These are phyloP conservation scores for Cliona cf. orientalis DNA, from an alignment of 37 sponge, comb jelly and placozoan species.

Conservation along the genomic window DNA sequence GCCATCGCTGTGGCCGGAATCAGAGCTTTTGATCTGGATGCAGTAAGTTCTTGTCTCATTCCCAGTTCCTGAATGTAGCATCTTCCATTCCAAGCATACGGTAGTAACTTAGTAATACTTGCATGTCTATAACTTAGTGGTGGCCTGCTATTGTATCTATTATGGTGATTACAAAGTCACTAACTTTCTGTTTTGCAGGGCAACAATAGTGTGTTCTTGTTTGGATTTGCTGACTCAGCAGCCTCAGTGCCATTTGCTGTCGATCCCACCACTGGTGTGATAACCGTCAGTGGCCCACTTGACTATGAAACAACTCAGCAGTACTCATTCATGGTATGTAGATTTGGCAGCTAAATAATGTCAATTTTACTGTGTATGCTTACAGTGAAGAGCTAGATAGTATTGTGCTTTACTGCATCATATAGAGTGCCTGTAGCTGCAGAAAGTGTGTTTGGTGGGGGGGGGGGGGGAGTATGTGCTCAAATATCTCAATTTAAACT, in stretches of 20 bases:
- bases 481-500: too few species aligned
- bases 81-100: neutral
- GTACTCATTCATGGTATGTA: constrained; percentile 27
- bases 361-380: neutral
- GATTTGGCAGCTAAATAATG: neutral
- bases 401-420: neutral
- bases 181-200: constrained; percentile 34
- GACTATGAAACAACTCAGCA: constrained; percentile 36
- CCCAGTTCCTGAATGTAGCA: neutral
- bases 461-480: too few species aligned
- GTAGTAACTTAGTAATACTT: neutral
- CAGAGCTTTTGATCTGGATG: constrained; percentile 35
- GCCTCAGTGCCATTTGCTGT: constrained; percentile 36
- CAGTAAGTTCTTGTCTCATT: constrained; percentile 24
- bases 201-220: constrained; percentile 13
- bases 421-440: too few species aligned
- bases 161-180: neutral
- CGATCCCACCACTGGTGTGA: constrained; percentile 37
- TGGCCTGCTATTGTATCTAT: neutral
- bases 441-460: too few species aligned
- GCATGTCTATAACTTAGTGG: neutral
- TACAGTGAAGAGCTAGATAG: neutral
- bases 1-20: constrained; percentile 21
- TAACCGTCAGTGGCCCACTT: constrained; percentile 39
- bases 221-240: neutral